Base-by-base conservation (phyloP, 2,888 invertebrate species). In the Tetranychus piercei region DNA sequence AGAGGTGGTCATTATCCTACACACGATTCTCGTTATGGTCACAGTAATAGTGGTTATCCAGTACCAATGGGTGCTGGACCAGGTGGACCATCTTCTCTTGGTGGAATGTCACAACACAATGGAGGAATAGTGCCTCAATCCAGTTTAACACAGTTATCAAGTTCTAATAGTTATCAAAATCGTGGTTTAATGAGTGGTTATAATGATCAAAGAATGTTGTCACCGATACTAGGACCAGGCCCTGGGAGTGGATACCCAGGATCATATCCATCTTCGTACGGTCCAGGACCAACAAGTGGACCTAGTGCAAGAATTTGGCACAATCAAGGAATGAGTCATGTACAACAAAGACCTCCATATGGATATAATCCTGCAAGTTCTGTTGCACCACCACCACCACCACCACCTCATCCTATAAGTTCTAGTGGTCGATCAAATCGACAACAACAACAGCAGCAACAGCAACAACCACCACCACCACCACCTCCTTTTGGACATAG, bases 161-260 rank as follows among this genome's bases (percentile, higher is more conserved):
- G 43, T 20, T 66, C 66, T 9, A 20, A 23, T n/a, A 67, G 66
- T 66, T 44, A 75, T 65, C 75, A 75, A 65, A 34, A n/a, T 65
- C 73, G 71, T 23, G 73, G 65, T 67, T 18, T 75, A 43, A 75
- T 75, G 73, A 43, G 64, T 9, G 74, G 73, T 43, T 75, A 75
- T 70, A 73, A 73, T 69, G 71, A 71, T 73, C 75, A 75, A 70
- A 45, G 75, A 55, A 74, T 75, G 74, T 70, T 74, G 43, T 34
- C 75, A 22, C 75, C 75, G 9, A 55, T 55, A 15, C 64, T 73
- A 64, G 34, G 64, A n/a, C 69, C 44, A 43, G 34, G 64, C 9
- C 67, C 55, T 5, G 55, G 55, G 1, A 55, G 55, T 55, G 64
- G 72, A 44, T 75, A 75, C 23, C 20, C 44, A 20, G 20, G 64